Percentiles rank a stretch among this genome's conserved stretches.
These are phyloP conservation scores for Vannuccia rotundouncinata DNA, from an alignment of 2,888 invertebrate species.

Conservation along the genomic window DNA sequence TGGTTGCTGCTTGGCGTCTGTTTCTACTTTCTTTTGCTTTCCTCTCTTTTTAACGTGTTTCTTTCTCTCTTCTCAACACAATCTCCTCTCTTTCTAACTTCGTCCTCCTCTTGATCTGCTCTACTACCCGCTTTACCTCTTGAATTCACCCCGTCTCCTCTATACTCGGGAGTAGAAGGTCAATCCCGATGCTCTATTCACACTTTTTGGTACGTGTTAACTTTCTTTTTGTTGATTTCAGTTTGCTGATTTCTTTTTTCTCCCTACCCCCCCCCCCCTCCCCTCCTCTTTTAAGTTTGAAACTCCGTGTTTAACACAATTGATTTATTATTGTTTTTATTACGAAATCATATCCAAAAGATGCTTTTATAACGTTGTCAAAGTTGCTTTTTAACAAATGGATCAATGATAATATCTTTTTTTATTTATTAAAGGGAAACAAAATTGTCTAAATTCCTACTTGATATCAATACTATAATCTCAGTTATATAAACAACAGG, in stretches of 20 bases:
- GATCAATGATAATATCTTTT: too few relatives aligned
- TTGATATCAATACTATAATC: too few relatives aligned
- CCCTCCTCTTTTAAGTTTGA: too few relatives aligned
- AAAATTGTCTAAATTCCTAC: too few relatives aligned
- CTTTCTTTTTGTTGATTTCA: constrained; percentile 35
- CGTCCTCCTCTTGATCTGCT: not conserved
- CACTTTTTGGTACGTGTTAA: constrained; percentile 41
- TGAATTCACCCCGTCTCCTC: not conserved
- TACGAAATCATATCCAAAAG: too few relatives aligned
- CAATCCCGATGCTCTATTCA: constrained; percentile 41
- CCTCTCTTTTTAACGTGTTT: not conserved
- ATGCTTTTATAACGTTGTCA: too few relatives aligned
- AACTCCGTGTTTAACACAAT: too few relatives aligned
- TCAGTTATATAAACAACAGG: too few relatives aligned
- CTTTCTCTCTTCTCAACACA: not conserved
- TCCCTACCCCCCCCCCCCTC: too few relatives aligned
- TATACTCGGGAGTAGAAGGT: constrained; percentile 38
- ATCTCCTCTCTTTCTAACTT: not conserved
- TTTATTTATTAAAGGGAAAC: too few relatives aligned
- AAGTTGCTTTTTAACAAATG: too few relatives aligned
- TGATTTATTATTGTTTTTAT: too few relatives aligned
- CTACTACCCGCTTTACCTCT: not conserved
- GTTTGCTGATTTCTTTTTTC: not conserved
- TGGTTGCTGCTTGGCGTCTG: not conserved
- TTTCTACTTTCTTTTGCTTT: not conserved